Conservation (phyloP, 1,140 invertebrate species). For the Paralvinella palmiformis region DNA sequence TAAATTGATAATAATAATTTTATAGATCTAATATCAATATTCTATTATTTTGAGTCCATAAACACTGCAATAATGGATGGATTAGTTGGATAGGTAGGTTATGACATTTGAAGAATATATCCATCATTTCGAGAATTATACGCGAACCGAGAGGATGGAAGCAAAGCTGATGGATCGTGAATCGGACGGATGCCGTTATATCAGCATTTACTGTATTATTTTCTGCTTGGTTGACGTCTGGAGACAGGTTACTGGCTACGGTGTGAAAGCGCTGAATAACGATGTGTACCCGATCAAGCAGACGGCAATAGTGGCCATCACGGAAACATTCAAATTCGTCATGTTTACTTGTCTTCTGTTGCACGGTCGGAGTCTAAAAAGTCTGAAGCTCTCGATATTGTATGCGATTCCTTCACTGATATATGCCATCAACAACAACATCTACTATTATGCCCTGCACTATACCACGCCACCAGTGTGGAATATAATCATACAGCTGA, state of each 20-base stretch:
- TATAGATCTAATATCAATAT: no score
- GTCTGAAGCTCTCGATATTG: not conserved
- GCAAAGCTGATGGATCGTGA: conserved; percentile 8
- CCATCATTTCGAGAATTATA: no score
- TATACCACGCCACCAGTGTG: conserved; percentile 15
- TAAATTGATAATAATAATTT: no score
- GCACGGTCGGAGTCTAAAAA: not conserved
- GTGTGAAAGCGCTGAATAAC: conserved; percentile 16
- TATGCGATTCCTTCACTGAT: conserved; percentile 12
- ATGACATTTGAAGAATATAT: no score
- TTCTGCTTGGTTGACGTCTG: conserved; percentile 13
- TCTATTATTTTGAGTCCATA: no score
- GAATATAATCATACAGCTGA: conserved; percentile 17
- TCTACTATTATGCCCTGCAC: conserved; percentile 11
- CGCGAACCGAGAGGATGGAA: no score
- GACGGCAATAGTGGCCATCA: conserved; percentile 10
- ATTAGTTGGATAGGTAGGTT: no score
- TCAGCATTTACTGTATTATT: not conserved
- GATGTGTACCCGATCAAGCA: conserved; percentile 12
- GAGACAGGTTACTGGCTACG: conserved; percentile 12
- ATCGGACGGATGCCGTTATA: not conserved
- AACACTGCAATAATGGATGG: no score
- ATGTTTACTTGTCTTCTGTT: not conserved
- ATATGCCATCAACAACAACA: conserved; percentile 19
- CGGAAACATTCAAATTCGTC: conserved; percentile 5